Conservation (phyloP, 2,888 invertebrate genomes). For the Geotrupes spiniger region DNA sequence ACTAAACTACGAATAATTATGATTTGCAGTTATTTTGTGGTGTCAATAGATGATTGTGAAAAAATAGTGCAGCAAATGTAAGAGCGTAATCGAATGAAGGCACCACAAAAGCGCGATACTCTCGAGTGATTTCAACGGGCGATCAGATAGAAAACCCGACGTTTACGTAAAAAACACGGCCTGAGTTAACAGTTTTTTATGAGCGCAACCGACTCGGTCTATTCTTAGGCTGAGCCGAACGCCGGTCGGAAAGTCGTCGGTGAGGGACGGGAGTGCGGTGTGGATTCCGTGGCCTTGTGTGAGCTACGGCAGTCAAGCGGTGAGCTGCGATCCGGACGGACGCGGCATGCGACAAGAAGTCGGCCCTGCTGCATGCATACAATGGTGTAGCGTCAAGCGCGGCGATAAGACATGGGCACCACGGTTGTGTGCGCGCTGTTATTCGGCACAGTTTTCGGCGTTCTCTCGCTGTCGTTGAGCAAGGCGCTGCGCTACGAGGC, state of each 20-base stretch:
- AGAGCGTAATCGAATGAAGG: constrained; percentile 10
- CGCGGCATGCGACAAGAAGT: constrained; percentile 48
- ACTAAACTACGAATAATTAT: too few relatives aligned
- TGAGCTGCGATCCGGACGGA: constrained; percentile 58
- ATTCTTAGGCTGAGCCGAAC: constrained; percentile 42
- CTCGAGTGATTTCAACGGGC: constrained; percentile 44
- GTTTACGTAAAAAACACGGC: constrained; percentile 41
- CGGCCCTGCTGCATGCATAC: constrained; percentile 32
- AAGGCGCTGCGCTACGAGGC: constrained; percentile 69
- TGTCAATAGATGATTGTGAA: too few relatives aligned
- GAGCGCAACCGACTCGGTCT: constrained; percentile 46
- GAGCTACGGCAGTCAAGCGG: constrained; percentile 56
- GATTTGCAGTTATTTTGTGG: too few relatives aligned
- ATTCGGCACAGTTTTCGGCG: constrained; percentile 60
- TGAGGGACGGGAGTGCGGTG: constrained; percentile 32
- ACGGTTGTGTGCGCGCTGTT: constrained; percentile 59
- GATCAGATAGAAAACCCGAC: constrained; percentile 46
- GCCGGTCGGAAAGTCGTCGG: constrained; percentile 43
- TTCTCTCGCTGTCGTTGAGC: constrained; percentile 60
- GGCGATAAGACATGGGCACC: constrained; percentile 48
- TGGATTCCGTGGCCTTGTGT: constrained; percentile 50
- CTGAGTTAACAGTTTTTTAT: constrained; percentile 46
- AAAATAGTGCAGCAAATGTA: not conserved
- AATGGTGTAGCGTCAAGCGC: constrained; percentile 40
- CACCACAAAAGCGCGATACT: constrained; percentile 32